Base-by-base conservation (phyloP, 2,888 invertebrate species). In the Mythimna impura region DNA sequence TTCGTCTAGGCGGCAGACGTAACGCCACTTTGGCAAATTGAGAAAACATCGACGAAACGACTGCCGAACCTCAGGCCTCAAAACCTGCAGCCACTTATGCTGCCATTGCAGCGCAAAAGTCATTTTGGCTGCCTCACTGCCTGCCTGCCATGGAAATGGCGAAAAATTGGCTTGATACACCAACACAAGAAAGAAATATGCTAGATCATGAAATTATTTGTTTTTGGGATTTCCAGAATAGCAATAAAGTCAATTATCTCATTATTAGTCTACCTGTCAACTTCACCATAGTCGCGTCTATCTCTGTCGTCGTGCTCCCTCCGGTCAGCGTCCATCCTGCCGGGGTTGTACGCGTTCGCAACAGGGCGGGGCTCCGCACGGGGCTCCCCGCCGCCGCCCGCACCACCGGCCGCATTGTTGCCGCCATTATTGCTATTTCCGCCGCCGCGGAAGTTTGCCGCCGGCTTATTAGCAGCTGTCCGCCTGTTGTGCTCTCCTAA, bases 251-350 rank as follows among this genome's bases (percentile, higher is more conserved):
- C 17, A 47, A 47, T 47, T 1, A 47, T 25, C 30, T 30, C 30
- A 30, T 30, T 30, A 30, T 30, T 30, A 25, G 1, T 63, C 65
- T 54, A 94, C 93, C 93, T 93, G 71, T 95, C 94, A 7, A 74
- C 81, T 1, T 96, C 95, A 3, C 92, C 92, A 69, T 96, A 95
- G 84, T 95, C 95, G 4, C 94, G 87, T 55, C 91, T 89, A 77
- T 96, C 96, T 22, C 96, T 87, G 82, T 96, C 96, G 77, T 96
- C 96, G 73, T 96, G 96, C 54, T 95, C 96, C 54, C 96, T 91
- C 0, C 94, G 88, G 87, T 95, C 95, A 2, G 90, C 79, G 77
- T 95, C 95, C 86, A 87, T 89, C 57, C 93, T 88, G 34, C 89
- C 89, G 0, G 93, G 91, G 81, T 92, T 91, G 89, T 92, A 92